Conservation (phyloP, 2,888 invertebrate genomes). For the Merodon equestris region DNA sequence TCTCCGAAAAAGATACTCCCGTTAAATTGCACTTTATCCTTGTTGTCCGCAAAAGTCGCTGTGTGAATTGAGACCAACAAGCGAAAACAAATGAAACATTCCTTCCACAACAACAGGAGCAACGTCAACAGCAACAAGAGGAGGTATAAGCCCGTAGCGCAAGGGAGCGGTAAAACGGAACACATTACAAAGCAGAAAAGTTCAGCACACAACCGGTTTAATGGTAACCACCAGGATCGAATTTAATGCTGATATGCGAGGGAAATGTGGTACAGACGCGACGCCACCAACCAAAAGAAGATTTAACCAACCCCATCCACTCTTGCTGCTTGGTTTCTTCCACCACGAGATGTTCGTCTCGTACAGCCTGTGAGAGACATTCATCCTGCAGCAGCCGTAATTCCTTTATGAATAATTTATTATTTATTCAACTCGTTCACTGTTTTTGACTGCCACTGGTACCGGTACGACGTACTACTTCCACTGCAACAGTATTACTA, state of each 20-base stretch:
- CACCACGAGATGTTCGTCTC: too few species aligned
- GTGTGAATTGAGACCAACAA: slow-evolving; percentile 35
- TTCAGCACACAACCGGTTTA: slow-evolving; percentile 57
- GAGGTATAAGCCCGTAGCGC: too few species aligned
- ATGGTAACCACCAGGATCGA: slow-evolving; percentile 63
- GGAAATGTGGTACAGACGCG: background rate
- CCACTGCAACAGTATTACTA: background rate
- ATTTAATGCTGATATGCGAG: slow-evolving; percentile 58
- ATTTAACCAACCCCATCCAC: too few species aligned
- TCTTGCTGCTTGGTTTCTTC: too few species aligned
- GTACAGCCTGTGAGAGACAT: slow-evolving; percentile 44
- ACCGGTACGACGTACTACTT: slow-evolving; percentile 16
- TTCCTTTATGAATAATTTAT: slow-evolving; percentile 68
- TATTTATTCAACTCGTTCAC: slow-evolving; percentile 65
- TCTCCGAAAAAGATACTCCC: slow-evolving; percentile 24
- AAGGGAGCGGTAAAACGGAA: slow-evolving; percentile 35
- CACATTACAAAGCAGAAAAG: slow-evolving; percentile 45
- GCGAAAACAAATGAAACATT: slow-evolving; percentile 21
- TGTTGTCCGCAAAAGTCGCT: slow-evolving; percentile 50
- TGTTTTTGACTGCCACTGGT: slow-evolving; percentile 54
- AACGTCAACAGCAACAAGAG: slow-evolving; percentile 15
- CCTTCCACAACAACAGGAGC: slow-evolving; percentile 3
- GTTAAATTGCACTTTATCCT: slow-evolving; percentile 55
- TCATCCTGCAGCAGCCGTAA: slow-evolving; percentile 65
- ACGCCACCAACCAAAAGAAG: slow-evolving; percentile 1